These are phyloP conservation scores for Cyclopterus lumpus DNA, from an alignment of 2,797 vertebrate species.

Conservation along the genomic window DNA sequence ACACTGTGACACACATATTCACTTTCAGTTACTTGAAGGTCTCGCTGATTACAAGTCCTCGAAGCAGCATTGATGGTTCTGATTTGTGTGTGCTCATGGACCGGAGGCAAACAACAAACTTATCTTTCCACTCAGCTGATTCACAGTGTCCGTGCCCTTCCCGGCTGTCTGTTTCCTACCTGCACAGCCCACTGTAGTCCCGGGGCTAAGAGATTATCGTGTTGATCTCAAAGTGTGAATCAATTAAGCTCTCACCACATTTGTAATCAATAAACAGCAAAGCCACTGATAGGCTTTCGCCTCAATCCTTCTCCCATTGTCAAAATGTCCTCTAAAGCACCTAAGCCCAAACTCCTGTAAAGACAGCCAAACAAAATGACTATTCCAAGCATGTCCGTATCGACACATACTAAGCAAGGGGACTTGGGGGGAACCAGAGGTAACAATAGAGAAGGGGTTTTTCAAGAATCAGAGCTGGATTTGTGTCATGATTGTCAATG, in stretches of 20 bases:
- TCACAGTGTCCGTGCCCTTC: constrained; percentile 26
- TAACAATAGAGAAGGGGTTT: constrained; percentile 63
- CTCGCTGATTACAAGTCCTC: neutral
- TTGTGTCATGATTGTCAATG: constrained; percentile 80
- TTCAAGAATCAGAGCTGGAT: constrained; percentile 77
- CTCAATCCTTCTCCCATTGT: constrained; percentile 66
- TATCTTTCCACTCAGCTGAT: constrained; percentile 44
- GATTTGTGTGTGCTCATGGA: constrained; percentile 21
- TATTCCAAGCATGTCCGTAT: constrained; percentile 69
- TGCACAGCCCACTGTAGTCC: constrained; percentile 59
- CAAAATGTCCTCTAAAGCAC: constrained; percentile 72
- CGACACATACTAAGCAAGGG: constrained; percentile 55
- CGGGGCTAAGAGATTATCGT: constrained; percentile 77
- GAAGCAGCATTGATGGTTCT: neutral
- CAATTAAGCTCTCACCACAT: constrained; percentile 83
- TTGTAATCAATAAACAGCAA: constrained; percentile 83
- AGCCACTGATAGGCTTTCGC: constrained; percentile 69
- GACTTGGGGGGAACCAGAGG: constrained; percentile 45
- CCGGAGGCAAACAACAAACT: constrained; percentile 16
- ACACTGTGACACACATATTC: constrained; percentile 1
- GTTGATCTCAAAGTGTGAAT: constrained; percentile 83
- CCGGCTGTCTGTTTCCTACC: constrained; percentile 39
- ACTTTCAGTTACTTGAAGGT: constrained; percentile 12
- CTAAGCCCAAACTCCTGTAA: constrained; percentile 57
- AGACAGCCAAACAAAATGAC: constrained; percentile 62